phyloP scores from a whole-genome alignment of 2,113 vertebrate genomes.

The Pterocles gutturalis region DNA sequence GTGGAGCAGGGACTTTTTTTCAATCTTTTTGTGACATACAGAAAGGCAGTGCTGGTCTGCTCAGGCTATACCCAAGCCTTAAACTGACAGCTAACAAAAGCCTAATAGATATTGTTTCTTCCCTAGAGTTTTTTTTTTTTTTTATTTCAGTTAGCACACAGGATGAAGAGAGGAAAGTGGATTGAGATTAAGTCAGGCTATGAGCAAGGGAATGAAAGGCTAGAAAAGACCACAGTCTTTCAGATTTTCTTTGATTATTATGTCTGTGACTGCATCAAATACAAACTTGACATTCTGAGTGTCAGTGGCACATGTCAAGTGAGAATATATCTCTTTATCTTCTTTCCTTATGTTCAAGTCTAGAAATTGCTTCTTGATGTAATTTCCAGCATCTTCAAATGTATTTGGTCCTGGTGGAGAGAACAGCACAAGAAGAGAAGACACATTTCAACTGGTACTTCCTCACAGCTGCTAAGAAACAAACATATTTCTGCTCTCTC shows the following conservation, averaged over 20 bases:
- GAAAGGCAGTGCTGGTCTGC: neutral
- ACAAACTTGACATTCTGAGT: constrained; percentile 84
- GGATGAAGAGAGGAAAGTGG: neutral
- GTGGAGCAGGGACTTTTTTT: neutral
- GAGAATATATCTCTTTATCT: constrained; percentile 81
- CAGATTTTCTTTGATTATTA: constrained; percentile 86
- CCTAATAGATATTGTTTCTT: neutral
- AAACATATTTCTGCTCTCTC: fast-evolving
- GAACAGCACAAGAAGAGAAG: neutral
- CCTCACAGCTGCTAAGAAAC: neutral
- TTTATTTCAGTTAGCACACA: neutral
- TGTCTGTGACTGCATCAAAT: constrained; percentile 83
- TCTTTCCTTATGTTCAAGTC: constrained; percentile 80
- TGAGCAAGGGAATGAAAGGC: neutral
- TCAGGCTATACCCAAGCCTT: neutral
- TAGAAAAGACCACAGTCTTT: constrained; percentile 84
- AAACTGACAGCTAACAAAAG: neutral
- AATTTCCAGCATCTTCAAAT: constrained; percentile 82
- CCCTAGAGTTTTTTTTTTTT: neutral
- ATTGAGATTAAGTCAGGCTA: neutral
- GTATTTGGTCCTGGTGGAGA: constrained; percentile 76
- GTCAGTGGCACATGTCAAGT: constrained; percentile 82
- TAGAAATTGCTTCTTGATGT: constrained; percentile 82
- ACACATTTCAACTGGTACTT: neutral
- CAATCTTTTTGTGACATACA: neutral